Base-by-base conservation (phyloP, 1,140 invertebrate species). In the Bombus breviceps region DNA sequence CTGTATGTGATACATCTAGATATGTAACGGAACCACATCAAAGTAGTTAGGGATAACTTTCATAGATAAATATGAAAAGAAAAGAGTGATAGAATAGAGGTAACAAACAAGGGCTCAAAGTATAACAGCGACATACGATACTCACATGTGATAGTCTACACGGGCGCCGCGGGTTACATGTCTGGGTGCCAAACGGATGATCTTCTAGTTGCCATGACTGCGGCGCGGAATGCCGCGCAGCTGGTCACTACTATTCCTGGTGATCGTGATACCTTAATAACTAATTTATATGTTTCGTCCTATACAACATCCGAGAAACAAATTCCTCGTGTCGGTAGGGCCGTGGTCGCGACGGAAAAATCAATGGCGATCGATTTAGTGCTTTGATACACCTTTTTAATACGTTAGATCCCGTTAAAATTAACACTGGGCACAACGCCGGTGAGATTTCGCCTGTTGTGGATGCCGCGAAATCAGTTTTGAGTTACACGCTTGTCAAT, bases 171-270 rank as follows among this genome's bases (percentile, higher is more conserved):
- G 84, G 83, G 86, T 89, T 88, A 87, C 73, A 87, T 57, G 80
- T 89, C 90, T 89, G 88, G 85, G 86, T 92, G 89, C 88, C 84
- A 85, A 73, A 79, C 87, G 90, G 89, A 88, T 62, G 86, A 92
- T 92, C 91, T 84, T 89, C 71, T 78, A 92, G 92, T 92, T 93
- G 90, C 92, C 92, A 93, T 93, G 91, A 92, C 89, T 90, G 90
- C 89, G 85, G 86, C 86, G 87, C 68, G 78, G 86, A 39, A 28
- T 72, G 64, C 73, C 76, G 68, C 62, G 71, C 64, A 34, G 80
- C 74, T 71, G 72, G 81, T 82, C 82, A 72, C 68, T 53, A 85
- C 68, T 80, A 79, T 22, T 81, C 47, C 59, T 25, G 71, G 34
- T 18, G 37, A 53, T 59, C 15, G 43, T 72, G 41, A 57, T 75